Conservation (phyloP, 2,797 vertebrate species). For the Pelodytes ibericus region DNA sequence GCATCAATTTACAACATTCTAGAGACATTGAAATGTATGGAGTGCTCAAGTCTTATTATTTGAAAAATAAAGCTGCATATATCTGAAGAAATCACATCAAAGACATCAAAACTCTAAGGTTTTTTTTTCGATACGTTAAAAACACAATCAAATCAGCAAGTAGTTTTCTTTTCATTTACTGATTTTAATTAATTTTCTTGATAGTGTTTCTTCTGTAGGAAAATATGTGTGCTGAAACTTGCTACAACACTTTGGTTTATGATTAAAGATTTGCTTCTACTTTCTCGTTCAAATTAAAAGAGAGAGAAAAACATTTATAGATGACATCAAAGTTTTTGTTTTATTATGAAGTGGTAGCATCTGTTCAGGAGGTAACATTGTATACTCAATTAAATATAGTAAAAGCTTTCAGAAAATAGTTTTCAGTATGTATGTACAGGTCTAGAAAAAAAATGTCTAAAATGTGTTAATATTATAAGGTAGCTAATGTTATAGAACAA, state of each 20-base stretch:
- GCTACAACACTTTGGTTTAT: conserved; percentile 19
- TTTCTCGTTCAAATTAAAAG: neutral
- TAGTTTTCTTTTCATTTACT: conserved; percentile 26
- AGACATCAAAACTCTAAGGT: neutral
- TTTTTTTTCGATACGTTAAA: neutral
- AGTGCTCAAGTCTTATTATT: neutral
- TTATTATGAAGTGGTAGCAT: neutral
- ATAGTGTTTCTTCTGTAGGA: neutral
- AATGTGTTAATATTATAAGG: no score
- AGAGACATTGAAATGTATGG: neutral
- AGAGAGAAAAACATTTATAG: conserved; percentile 1
- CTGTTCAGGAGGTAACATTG: neutral
- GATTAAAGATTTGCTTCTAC: conserved; percentile 25
- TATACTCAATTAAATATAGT: neutral
- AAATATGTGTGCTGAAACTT: neutral
- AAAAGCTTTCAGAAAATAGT: no score
- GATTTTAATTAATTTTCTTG: conserved; percentile 47
- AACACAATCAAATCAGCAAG: conserved; percentile 19
- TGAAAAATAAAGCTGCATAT: conserved; percentile 3
- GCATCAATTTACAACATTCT: neutral
- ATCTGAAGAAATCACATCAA: conserved; percentile 25
- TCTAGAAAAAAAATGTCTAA: no score
- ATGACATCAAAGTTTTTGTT: conserved; percentile 19
- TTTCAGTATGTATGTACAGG: no score
- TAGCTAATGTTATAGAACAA: no score